Conservation (phyloP, 2,888 invertebrate species). For the Minunthozetes semirufus region DNA sequence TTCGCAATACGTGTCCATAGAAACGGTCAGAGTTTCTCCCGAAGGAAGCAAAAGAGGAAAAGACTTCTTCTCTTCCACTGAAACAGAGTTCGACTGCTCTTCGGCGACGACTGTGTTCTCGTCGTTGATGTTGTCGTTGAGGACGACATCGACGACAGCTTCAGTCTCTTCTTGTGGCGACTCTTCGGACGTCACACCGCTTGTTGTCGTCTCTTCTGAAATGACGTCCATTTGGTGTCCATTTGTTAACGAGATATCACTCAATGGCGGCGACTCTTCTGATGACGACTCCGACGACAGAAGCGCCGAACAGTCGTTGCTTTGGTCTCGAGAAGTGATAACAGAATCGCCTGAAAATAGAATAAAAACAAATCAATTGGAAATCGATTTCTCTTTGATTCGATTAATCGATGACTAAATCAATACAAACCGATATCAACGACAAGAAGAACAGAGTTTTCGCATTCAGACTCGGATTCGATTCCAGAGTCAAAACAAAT, state of each 20-base stretch:
- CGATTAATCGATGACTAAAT: background rate
- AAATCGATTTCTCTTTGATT: background rate
- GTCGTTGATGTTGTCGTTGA: too few species aligned
- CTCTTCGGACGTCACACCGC: background rate
- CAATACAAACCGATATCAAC: background rate
- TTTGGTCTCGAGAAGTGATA: background rate
- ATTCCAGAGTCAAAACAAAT: slow-evolving; percentile 5
- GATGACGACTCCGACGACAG: background rate
- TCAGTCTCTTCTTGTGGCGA: background rate
- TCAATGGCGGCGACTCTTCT: too few species aligned
- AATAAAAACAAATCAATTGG: background rate
- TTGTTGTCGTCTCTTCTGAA: background rate
- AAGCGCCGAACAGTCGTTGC: background rate
- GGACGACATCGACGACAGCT: background rate
- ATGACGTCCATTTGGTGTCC: background rate
- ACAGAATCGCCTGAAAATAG: background rate
- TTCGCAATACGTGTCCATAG: background rate
- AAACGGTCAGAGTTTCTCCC: background rate
- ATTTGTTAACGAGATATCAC: too few species aligned
- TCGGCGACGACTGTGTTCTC: too few species aligned
- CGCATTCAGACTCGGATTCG: slow-evolving; percentile 18
- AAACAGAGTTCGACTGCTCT: background rate
- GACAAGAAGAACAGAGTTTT: background rate
- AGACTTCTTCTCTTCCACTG: background rate
- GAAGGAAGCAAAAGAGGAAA: background rate